These are phyloP conservation scores for Ailurus styani DNA, from an alignment of 2,113 vertebrate genomes.

Conservation along the genomic window DNA sequence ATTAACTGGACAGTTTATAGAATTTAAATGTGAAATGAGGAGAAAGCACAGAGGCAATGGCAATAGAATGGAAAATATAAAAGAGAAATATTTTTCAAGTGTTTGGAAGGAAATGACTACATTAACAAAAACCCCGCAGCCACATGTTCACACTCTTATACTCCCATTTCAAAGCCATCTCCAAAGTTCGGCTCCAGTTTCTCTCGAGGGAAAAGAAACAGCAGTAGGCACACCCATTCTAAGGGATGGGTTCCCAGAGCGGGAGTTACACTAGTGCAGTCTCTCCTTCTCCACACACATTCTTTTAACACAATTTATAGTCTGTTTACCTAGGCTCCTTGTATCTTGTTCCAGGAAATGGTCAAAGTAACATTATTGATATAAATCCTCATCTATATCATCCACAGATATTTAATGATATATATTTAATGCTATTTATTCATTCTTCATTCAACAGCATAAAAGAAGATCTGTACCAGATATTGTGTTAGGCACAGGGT, in stretches of 20 bases:
- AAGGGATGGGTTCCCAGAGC: not conserved
- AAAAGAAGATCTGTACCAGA: not conserved
- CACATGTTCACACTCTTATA: slow-evolving; percentile 30
- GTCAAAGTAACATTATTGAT: not conserved
- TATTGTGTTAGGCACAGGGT: not conserved
- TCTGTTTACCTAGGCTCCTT: slow-evolving; percentile 1
- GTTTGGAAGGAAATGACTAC: slow-evolving; percentile 44
- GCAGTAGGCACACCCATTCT: not conserved
- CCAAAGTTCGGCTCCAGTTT: not conserved
- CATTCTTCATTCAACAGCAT: not conserved
- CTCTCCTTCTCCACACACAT: not conserved
- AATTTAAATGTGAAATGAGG: slow-evolving; percentile 68
- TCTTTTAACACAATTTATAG: slow-evolving; percentile 29
- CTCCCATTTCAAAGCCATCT: not conserved
- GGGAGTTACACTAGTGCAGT: not conserved
- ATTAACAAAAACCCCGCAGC: slow-evolving; percentile 46
- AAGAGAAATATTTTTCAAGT: slow-evolving; percentile 53
- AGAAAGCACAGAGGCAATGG: slow-evolving; percentile 43
- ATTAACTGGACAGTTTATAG: slow-evolving; percentile 21
- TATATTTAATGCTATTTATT: not conserved
- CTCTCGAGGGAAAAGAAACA: not conserved
- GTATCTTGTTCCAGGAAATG: not conserved
- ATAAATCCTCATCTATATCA: slow-evolving; percentile 1
- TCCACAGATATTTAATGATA: not conserved
- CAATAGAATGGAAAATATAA: slow-evolving; percentile 42